A percentile compares a stretch with the other conserved stretches of the same genome.
Conservation (phyloP, 2,888 invertebrate species). For the Nomada fucata region DNA sequence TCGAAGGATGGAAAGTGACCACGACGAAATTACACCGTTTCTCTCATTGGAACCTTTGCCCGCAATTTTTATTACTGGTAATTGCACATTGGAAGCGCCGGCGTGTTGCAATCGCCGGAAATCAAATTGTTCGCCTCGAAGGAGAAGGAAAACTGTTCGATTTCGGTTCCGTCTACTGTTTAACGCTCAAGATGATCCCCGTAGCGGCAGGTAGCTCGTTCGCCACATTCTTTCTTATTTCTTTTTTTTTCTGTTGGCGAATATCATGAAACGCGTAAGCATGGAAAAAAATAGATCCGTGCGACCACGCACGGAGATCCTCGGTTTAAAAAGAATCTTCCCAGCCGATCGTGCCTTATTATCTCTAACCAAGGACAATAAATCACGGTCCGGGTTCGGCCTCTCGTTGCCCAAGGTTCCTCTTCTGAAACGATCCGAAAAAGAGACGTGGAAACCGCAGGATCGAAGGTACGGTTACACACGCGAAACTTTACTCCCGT, state of each 20-base stretch:
- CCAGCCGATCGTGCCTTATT: conserved; percentile 69
- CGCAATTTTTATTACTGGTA: conserved; percentile 45
- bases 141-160: not conserved
- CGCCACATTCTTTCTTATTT: not conserved
- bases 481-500: conserved; percentile 64
- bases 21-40: conserved; percentile 33
- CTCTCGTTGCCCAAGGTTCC: conserved; percentile 66
- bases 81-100: conserved; percentile 35
- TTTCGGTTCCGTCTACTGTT: not conserved
- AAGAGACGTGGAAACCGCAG: conserved; percentile 70
- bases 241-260: not conserved
- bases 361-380: conserved; percentile 72
- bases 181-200: not conserved
- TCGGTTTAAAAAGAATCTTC: conserved; percentile 69
- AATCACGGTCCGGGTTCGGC: conserved; percentile 67
- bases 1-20: conserved; percentile 32
- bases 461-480: conserved; percentile 65
- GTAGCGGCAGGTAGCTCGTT: conserved; percentile 1
- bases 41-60: conserved; percentile 37
- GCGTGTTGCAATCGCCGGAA: conserved; percentile 1
- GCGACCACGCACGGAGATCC: conserved; percentile 50
- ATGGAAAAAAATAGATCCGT: conserved; percentile 52
- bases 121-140: not conserved
- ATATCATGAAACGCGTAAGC: conserved; percentile 47
- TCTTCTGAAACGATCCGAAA: conserved; percentile 66